Conservation (phyloP, 2,113 vertebrate species). For the Poicephalus gulielmi region DNA sequence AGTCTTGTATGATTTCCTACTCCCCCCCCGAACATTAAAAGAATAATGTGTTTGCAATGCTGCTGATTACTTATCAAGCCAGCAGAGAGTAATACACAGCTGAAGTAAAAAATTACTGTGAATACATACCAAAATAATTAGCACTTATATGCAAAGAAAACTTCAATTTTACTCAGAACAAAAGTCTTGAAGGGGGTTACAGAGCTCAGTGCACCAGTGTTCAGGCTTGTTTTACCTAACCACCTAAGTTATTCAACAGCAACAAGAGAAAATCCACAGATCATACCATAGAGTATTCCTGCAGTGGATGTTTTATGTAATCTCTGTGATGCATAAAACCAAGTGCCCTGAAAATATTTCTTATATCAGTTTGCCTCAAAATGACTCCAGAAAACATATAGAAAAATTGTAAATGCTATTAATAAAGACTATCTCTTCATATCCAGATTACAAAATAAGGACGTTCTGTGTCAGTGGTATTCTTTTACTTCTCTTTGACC, state of each 20-base stretch:
- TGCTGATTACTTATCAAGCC: neutral
- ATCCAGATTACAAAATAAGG: neutral
- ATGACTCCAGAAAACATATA: neutral
- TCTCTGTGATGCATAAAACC: neutral
- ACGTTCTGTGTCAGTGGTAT: neutral
- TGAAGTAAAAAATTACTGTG: neutral
- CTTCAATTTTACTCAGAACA: neutral
- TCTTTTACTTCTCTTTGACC: neutral
- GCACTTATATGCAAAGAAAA: neutral
- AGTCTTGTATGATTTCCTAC: neutral
- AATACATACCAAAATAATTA: neutral
- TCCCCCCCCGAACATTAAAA: neutral
- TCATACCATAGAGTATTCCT: neutral
- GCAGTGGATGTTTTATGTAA: neutral
- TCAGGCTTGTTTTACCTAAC: neutral
- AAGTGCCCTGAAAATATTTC: neutral
- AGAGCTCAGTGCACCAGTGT: neutral
- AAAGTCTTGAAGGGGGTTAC: neutral
- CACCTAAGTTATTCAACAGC: neutral
- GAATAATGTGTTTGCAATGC: neutral
- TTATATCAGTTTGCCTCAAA: neutral
- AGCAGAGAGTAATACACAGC: neutral
- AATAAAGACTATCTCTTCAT: fast-evolving
- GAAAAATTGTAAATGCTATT: neutral
- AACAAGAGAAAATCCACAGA: neutral